Base-by-base conservation (phyloP, 1,140 invertebrate genomes). In the Drosophila micromelanica region DNA sequence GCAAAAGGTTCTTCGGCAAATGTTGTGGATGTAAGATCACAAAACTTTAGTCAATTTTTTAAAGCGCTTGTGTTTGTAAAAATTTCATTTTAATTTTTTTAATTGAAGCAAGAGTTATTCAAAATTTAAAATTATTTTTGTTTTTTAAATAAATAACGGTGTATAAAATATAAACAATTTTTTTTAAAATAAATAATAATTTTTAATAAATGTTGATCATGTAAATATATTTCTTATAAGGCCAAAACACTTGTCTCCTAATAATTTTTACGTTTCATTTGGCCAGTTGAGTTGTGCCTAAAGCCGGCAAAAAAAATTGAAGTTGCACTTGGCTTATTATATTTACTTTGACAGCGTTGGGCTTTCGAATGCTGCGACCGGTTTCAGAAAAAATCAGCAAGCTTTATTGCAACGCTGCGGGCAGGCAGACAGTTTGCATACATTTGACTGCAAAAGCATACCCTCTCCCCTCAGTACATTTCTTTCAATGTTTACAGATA, bases 401-500 rank as follows among this genome's bases (percentile, higher is more conserved):
- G 75, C 55, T 80, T 72, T 78, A 78, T 80, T 86, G 77, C 63
- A 72, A 37, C 37, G 80, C 76, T 64, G 68, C 52, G 49, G 73
- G 43, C 46, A 38, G 43, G 1, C 60, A 46, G 64, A 57, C 65
- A 49, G 43, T 38, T 63, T 38, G 52, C 12, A 54, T 79, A 72
- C 77, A 81, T 43, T 62, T 69, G 57, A 55, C 6, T 30, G 42
- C 30, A 23, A 42, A 5, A 35, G 32, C 32, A 8, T 1, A 7
- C 8, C 32, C 6, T 8, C 7, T 35, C n/a, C 43, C 30, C 43
- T 6, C 56, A 20, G 38, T 13, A 45, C 57, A 59, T 40, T 70
- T 32, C 23, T 40, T 49, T 38, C 17, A 57, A 15, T 65, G 42
- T 32, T 38, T 61, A 55, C 40, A 38, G 5, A 23, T 1, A 35